Evolutionary conservation across 53 echinoderm and acorn worm species (phyloP).

Genomic region (Holothuria scabra): DNA sequence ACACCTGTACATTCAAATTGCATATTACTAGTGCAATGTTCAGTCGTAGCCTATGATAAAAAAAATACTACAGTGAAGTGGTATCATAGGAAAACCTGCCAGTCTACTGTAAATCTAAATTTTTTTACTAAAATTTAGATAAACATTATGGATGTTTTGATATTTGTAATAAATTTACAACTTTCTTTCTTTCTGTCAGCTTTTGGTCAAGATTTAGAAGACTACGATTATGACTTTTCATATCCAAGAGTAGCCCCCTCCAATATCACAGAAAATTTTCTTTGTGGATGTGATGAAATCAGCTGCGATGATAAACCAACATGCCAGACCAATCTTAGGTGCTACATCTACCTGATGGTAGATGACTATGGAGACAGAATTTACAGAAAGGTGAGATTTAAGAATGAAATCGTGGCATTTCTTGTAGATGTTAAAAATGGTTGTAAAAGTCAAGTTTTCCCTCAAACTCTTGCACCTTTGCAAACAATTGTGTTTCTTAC

Average conservation of each 20-base stretch:
- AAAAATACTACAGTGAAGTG: too few relatives aligned
- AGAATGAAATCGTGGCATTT: background rate
- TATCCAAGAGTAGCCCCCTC: slow-evolving; percentile 6
- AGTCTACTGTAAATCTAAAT: too few relatives aligned
- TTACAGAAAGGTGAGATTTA: slow-evolving; percentile 27
- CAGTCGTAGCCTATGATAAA: too few relatives aligned
- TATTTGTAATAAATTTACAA: background rate
- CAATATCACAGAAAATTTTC: slow-evolving; percentile 10
- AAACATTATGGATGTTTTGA: too few relatives aligned
- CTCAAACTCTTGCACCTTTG: too few relatives aligned
- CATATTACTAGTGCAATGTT: too few relatives aligned
- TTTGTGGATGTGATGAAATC: slow-evolving; percentile 39
- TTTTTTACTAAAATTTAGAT: too few relatives aligned
- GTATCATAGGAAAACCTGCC: too few relatives aligned
- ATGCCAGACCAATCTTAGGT: slow-evolving; percentile 25
- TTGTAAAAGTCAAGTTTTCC: too few relatives aligned
- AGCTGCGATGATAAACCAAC: slow-evolving; percentile 35
- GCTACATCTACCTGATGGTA: slow-evolving; percentile 15
- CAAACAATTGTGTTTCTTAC: too few relatives aligned
- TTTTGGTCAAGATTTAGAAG: slow-evolving; percentile 17
- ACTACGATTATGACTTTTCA: background rate
- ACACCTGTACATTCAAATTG: too few relatives aligned
- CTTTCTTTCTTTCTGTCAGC: background rate
- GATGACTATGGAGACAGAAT: slow-evolving; percentile 23
- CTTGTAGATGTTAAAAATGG: too few relatives aligned